Evolutionary conservation across 2,113 vertebrate species (phyloP), one percentile per base, ranked within the genome.

Genomic region (Gracilinanus agilis): DNA sequence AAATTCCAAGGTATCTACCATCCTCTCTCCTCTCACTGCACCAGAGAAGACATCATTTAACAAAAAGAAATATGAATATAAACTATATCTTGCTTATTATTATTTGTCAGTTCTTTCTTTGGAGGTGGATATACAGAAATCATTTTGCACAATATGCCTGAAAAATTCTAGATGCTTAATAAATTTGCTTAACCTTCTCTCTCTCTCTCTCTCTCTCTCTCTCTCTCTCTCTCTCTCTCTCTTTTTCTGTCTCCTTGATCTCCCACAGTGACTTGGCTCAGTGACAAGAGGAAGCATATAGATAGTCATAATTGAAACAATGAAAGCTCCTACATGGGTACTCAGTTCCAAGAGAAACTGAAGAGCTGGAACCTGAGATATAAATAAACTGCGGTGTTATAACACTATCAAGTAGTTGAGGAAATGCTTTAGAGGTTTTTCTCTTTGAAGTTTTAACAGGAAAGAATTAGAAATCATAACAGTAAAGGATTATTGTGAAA

Each of bases 321-420:
- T 61, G 90, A 92, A 90, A 75, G 89, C 90, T 92, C 58, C 4
- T 23, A 90, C 23, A 61, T 4, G 91, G 49, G 34, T 34, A 25
- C 10, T 90, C 91, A 12, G 89, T 53, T 91, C 40, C n/a, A 95
- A 96, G 53, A 56, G 53, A 56, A 29, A 49, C 19, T 10, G 91
- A 75, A 90, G 53, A 75, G 34, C 67, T 40, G 16, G 40, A 83
- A 40, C 40, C 16, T 34, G 53, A 92, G 11, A 2, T 21, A 54
- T 93, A 75, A 92, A 75, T 93, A 54, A 96, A 95, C 90, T 4
- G n/a, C 56, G 61, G n/a, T n/a, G 34, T 53, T 94, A 88, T 90
- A 12, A 92, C 40, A 90, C 34, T 89, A n/a, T 92, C 88, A 91
- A 94, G 55, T 53, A 93, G 23, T 61, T 90, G 44, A 91, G 55